Base-by-base conservation (phyloP, 2,888 invertebrate genomes). In the Brachynemurus nebulosus region DNA sequence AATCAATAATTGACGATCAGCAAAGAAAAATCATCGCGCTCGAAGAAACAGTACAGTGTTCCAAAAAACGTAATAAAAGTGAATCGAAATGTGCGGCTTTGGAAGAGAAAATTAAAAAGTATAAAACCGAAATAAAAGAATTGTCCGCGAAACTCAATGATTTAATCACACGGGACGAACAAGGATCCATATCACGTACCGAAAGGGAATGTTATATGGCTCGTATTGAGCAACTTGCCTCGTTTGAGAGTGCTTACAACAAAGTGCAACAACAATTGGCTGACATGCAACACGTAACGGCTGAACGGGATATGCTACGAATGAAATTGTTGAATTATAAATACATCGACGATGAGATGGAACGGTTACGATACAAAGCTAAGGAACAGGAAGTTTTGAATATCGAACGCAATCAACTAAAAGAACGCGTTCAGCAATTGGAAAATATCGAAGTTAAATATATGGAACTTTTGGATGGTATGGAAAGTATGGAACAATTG, bases 241-340 rank as follows among this genome's bases (percentile, higher is more conserved):
- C 36, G 16, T 17, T 11, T 9, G 36, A 18, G 18, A 16, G 11
- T 7, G 17, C 36, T 2, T 36, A 36, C 8, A 36, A 16, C n/a
- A 14, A 11, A 18, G 11, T 16, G n/a, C 16, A 16, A 11, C 2
- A 16, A 17, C 19, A 36, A 36, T 11, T 19, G 18, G 16, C n/a
- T 36, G 36, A 36, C n/a, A 36, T 36, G 17, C 17, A 36, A 8
- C 16, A 36, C n/a, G 2, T 36, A 36, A 36, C n/a, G n/a, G 17
- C 16, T 16, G 36, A 36, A 19, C 36, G 36, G 4, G 36, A 36
- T 16, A 36, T 36, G 36, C 9, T 36, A 9, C 17, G 19, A 2
- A 36, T 18, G 11, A 16, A 36, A 18, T 18, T 19, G 8, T 18
- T 36, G 18, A 19, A 36, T 18, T 17, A 14, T n/a, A 16, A 16